Conservation (phyloP, 2,888 invertebrate genomes). For the Teleogryllus oceanicus region DNA sequence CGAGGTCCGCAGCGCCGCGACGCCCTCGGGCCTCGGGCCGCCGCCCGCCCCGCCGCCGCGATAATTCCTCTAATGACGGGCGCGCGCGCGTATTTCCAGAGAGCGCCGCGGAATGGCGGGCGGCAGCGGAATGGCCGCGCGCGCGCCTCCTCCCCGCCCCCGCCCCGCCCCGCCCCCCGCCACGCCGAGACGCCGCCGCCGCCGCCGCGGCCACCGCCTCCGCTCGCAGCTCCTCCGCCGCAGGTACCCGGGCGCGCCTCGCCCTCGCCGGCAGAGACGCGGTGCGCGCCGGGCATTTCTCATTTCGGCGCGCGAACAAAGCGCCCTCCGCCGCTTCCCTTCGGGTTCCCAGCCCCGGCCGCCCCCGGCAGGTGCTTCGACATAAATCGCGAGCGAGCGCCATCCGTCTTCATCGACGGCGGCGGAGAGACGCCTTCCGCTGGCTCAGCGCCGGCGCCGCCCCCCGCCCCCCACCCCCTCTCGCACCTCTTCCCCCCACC, state of each 20-base stretch:
- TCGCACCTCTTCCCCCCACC: background rate
- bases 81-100: conserved; percentile 5
- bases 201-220: background rate
- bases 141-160: background rate
- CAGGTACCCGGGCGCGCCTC: background rate
- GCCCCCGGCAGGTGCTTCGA: background rate
- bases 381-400: background rate
- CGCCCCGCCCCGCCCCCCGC: no score
- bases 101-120: conserved; percentile 38
- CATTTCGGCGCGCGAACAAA: conserved; percentile 2
- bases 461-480: conserved; percentile 37
- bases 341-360: no score
- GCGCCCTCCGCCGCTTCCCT: background rate
- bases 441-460: conserved; percentile 28
- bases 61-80: conserved; percentile 12
- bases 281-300: conserved; percentile 2
- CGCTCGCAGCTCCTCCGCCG: background rate
- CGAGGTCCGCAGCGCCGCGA: background rate
- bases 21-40: no score
- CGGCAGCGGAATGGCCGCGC: conserved; percentile 23
- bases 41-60: background rate
- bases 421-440: background rate
- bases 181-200: conserved; percentile 4
- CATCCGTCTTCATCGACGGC: conserved; percentile 9
- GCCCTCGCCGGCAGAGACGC: background rate